Base-by-base conservation (phyloP, 2,113 vertebrate species). In the Solenodon paradoxus region DNA sequence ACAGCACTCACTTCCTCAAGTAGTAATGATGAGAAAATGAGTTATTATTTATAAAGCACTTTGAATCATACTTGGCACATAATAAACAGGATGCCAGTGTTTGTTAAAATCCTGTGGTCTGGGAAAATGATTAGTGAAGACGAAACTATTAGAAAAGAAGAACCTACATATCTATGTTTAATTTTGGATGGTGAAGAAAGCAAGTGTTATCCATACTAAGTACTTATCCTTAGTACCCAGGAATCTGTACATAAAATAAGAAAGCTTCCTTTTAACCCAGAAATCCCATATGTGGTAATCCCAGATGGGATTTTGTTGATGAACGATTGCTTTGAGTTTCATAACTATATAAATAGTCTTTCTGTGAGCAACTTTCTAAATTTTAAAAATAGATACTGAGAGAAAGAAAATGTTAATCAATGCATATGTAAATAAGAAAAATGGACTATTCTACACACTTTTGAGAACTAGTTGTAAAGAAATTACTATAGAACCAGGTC, bases 91-190 rank as follows among this genome's bases (percentile, higher is more conserved):
- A 82, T 68, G 20, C 5, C 55, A 45, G 9, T 57, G 74, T n/a
- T 88, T 53, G 32, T 74, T 90, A 20, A 88, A 94, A 57, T 15
- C 42, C 49, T 45, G 22, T 57, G 19, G 28, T 71, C 95, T 61
- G 30, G 42, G 71, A 35, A 97, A 88, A 90, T 55, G 35, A 75
- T 82, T 69, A 88, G 57, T 85, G 66, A 88, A 66, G 55, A 51
- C 61, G 59, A 93, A 81, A 81, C n/a, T 79, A 51, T 88, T 88
- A 88, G 51, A 85, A 51, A 88, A 63, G 38, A 53, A 75, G 59
- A 93, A 78, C 72, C 47, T 42, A 74, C 30, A 28, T 74, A 51
- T 84, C 77, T 57, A 57, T 92, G 55, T 53, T 93, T 95, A 35
- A 68, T 85, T 96, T 82, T 88, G 66, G n/a, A 90, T 9, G 28